Conservation (phyloP, 2,888 invertebrate genomes). For the Melikaiella ostensackeni region DNA sequence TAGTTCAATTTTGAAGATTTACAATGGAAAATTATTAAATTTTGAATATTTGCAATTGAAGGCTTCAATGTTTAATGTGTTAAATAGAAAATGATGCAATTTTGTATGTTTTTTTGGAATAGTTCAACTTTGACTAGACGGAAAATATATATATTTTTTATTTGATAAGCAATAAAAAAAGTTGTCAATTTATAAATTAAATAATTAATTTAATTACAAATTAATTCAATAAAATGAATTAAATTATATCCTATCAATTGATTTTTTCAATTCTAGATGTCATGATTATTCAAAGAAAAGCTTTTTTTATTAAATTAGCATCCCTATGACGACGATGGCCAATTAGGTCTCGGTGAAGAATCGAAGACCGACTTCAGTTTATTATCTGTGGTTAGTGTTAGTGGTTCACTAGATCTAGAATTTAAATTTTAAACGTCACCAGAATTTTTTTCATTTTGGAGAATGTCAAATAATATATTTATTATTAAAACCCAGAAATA, state of each 20-base stretch:
- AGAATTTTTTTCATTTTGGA: background rate
- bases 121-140: too few relatives aligned
- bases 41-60: too few relatives aligned
- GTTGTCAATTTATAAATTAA: too few relatives aligned
- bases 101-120: too few relatives aligned
- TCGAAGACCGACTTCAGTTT: constrained; percentile 54
- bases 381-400: constrained; percentile 37
- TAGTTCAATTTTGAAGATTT: too few relatives aligned
- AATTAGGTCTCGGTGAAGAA: constrained; percentile 59
- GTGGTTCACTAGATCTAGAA: constrained; percentile 12
- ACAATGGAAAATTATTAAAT: too few relatives aligned
- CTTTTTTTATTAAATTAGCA: constrained; percentile 68
- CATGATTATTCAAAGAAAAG: background rate
- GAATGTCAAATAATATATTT: background rate
- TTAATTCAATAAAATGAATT: background rate
- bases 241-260: too few relatives aligned
- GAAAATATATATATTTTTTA: too few relatives aligned
- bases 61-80: too few relatives aligned
- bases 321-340: constrained; percentile 64
- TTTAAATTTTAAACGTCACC: background rate
- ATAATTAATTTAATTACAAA: too few relatives aligned
- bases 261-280: background rate
- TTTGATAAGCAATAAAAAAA: too few relatives aligned
- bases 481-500: background rate
- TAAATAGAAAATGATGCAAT: too few relatives aligned